Conservation (phyloP, 2,888 invertebrate species). For the Brachypterus glaber region DNA sequence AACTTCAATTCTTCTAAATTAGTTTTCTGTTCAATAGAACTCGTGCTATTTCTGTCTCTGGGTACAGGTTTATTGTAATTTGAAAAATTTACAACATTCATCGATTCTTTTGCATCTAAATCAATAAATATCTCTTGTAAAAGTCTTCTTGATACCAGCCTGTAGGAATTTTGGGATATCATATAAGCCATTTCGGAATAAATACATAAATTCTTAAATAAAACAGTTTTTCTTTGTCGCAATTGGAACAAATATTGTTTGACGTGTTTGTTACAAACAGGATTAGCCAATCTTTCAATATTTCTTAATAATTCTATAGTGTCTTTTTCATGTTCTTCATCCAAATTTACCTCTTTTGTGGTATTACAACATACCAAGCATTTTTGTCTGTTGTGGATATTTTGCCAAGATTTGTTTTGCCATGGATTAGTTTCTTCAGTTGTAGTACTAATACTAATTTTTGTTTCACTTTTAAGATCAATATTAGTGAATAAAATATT, state of each 20-base stretch:
- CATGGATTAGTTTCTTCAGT: too few species aligned
- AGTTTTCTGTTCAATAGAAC: background rate
- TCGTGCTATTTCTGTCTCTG: background rate
- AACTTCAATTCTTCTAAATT: slow-evolving; percentile 42
- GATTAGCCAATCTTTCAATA: slow-evolving; percentile 67
- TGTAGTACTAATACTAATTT: too few species aligned
- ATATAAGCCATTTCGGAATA: slow-evolving; percentile 85
- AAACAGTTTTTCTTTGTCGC: slow-evolving; percentile 61
- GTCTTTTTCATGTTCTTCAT: too few species aligned
- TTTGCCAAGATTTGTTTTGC: too few species aligned
- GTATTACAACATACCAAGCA: too few species aligned
- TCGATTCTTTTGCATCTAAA: slow-evolving; percentile 63
- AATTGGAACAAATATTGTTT: slow-evolving; percentile 70
- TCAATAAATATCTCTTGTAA: slow-evolving; percentile 91
- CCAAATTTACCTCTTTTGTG: too few species aligned
- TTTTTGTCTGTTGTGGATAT: too few species aligned
- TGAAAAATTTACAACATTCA: too few species aligned
- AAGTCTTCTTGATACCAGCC: slow-evolving; percentile 74
- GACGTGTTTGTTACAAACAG: slow-evolving; percentile 68
- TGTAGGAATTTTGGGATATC: slow-evolving; percentile 69
- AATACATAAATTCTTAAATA: slow-evolving; percentile 78
- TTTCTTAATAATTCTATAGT: slow-evolving; percentile 55
- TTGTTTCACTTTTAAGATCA: too few species aligned
- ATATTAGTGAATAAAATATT: too few species aligned
- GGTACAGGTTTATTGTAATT: slow-evolving; percentile 34